These are phyloP conservation scores for Cydia splendana DNA, from an alignment of 1,140 invertebrate species.

Conservation along the genomic window DNA sequence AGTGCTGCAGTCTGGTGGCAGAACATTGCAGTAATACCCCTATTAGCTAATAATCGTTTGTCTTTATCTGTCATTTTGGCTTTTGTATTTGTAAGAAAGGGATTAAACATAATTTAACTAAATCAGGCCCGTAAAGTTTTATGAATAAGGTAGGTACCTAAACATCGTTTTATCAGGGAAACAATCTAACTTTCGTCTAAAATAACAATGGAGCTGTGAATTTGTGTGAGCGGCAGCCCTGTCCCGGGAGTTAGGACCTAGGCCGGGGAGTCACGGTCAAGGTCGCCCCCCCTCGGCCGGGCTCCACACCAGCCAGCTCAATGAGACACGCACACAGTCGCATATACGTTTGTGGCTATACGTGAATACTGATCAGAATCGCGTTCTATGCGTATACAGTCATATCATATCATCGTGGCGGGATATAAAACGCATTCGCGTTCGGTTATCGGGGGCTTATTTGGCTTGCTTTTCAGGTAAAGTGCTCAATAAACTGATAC, in stretches of 20 bases:
- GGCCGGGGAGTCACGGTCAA: conserved; percentile 65
- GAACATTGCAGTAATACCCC: too few species aligned
- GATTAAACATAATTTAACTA: too few species aligned
- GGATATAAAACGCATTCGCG: neutral
- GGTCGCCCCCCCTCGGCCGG: conserved; percentile 48
- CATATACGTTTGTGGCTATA: conserved; percentile 14
- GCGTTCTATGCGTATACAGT: neutral
- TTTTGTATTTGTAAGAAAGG: too few species aligned
- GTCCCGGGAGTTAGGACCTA: conserved; percentile 23
- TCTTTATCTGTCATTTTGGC: too few species aligned
- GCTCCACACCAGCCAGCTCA: conserved; percentile 42
- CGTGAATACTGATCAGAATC: conserved; percentile 20
- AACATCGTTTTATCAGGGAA: neutral
- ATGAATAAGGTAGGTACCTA: neutral
- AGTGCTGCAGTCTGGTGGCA: too few species aligned
- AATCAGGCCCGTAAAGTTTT: too few species aligned
- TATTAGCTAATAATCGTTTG: too few species aligned
- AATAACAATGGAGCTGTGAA: neutral
- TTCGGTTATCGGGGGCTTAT: too few species aligned
- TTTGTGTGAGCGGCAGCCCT: neutral
- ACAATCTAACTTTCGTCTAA: neutral
- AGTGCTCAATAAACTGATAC: too few species aligned
- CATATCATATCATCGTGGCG: neutral
- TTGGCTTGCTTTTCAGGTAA: too few species aligned
- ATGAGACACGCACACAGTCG: conserved; percentile 44